Base-by-base conservation (phyloP, 2,113 vertebrate species). In the Strix uralensis region DNA sequence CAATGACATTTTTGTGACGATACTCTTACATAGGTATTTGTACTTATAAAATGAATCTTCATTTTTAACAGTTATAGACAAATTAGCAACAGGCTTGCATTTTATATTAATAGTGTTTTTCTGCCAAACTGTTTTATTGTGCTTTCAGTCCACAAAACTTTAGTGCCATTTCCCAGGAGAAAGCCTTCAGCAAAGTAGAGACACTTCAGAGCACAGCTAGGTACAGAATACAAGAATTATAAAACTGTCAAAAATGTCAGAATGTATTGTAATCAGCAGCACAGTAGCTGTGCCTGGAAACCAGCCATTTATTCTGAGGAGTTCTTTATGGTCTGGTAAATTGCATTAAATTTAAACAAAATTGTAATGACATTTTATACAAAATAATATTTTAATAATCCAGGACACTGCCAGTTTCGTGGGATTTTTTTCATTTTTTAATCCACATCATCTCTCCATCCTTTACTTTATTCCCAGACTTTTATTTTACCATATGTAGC, bases 181-280 rank as follows among this genome's bases (percentile, higher is more conserved):
- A 97, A 97, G 91, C 94, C 91, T 94, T 96, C 71, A 98, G 96
- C 96, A 97, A 96, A 98, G 72, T 81, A 95, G 70, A 97, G 95
- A 97, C 89, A 97, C 95, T 98, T 98, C 94, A 97, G 75, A 98
- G 63, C 91, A 96, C 93, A 94, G 91, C 90, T 91, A 97, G 88
- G 92, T 95, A 95, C 70, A 96, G 92, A 97, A 96, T 52, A 97
- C 47, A 95, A 97, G 95, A 98, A 98, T 98, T 98, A 98, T 96
- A 97, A 98, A 98, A 97, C 96, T 98, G 98, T 98, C 98, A 98
- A 95, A 97, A 95, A 97, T 97, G 96, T 98, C 98, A 98, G 97
- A 97, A 97, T 96, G 84, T 93, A 97, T 98, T 98, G 98, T 86
- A 98, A 98, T 98, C 97, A 98, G 94, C 92, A 97, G 88, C 87